Conservation (phyloP, 2,113 vertebrate genomes). For the Trichechus manatus region DNA sequence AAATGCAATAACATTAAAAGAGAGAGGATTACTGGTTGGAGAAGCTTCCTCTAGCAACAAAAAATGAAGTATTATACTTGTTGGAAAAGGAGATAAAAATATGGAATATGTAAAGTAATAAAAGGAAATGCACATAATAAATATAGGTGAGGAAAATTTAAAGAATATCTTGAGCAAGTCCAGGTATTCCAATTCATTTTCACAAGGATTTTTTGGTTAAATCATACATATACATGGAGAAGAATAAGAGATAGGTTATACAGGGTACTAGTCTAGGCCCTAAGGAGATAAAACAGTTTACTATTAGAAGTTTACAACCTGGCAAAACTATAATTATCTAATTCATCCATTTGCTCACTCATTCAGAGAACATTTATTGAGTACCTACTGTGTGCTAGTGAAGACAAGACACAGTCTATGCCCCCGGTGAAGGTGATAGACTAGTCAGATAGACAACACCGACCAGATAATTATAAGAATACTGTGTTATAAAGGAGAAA, state of each 20-base stretch:
- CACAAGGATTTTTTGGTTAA: conserved; percentile 49
- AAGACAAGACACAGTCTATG: background rate
- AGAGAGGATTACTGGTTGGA: conserved; percentile 35
- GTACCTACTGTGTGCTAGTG: background rate
- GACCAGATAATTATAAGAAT: conserved; percentile 4
- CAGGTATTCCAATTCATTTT: conserved; percentile 26
- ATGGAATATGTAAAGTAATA: background rate
- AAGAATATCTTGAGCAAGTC: conserved; percentile 43
- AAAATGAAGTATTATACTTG: conserved; percentile 29
- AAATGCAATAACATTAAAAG: conserved; percentile 27
- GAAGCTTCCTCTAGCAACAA: background rate
- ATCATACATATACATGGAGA: background rate
- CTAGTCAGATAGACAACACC: background rate
- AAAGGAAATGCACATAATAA: conserved; percentile 50
- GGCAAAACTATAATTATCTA: conserved; percentile 3
- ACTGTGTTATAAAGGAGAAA: background rate
- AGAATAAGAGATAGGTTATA: conserved; percentile 22
- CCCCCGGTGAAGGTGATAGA: background rate
- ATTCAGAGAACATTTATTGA: conserved; percentile 42
- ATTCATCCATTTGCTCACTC: background rate
- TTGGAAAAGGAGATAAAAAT: conserved; percentile 30
- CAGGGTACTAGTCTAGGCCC: background rate
- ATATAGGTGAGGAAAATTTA: conserved; percentile 19
- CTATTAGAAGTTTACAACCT: conserved; percentile 20
- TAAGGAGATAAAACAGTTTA: background rate